A percentile compares a stretch with the other conserved stretches of the same genome.
Evolutionary conservation across 2,113 vertebrate genomes (phyloP).

Genomic region (Vimba vimba): DNA sequence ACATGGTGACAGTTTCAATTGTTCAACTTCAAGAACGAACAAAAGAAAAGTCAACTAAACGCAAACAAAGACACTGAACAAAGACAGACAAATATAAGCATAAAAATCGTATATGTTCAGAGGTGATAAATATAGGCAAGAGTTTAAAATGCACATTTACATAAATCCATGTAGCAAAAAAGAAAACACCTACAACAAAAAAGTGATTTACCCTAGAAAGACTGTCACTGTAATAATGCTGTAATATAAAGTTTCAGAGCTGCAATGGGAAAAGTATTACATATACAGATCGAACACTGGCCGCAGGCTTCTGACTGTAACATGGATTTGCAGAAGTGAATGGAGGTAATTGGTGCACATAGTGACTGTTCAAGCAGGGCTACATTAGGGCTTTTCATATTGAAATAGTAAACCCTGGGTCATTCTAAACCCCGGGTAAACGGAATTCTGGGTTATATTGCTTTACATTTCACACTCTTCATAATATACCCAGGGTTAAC

Average conservation of each 20-base stretch:
- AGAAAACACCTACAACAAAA: background rate
- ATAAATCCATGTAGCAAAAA: background rate
- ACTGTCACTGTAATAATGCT: background rate
- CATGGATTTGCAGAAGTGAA: background rate
- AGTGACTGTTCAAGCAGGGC: background rate
- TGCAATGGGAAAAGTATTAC: background rate
- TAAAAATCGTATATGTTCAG: background rate
- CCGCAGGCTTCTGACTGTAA: background rate
- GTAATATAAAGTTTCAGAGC: constrained; percentile 11
- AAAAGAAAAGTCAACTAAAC: background rate
- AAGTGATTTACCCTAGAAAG: background rate
- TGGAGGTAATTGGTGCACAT: background rate
- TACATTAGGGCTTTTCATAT: too few species aligned
- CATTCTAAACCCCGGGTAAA: too few species aligned
- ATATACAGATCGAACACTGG: background rate
- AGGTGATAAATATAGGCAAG: background rate
- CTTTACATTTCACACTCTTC: too few species aligned
- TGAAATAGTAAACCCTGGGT: too few species aligned
- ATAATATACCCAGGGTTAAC: too few species aligned
- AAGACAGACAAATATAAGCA: background rate
- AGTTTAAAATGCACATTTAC: background rate
- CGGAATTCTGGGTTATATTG: too few species aligned
- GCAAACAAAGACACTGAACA: background rate
- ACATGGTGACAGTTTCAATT: background rate
- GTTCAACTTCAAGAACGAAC: background rate